Conservation (phyloP, 2,113 vertebrate species). For the Muntiacus reevesi region DNA sequence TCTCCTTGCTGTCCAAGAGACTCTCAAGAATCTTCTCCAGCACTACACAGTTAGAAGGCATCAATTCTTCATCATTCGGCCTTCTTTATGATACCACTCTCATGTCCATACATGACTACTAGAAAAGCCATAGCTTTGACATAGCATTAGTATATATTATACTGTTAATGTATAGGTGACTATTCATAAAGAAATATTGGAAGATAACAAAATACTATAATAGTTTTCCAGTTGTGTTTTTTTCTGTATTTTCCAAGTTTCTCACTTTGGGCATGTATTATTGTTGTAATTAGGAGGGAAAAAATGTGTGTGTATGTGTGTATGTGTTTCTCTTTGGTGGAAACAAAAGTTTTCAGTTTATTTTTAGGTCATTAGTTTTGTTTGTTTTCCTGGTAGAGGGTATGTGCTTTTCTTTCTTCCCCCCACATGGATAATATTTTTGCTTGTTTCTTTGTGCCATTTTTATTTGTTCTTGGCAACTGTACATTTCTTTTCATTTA, state of each 20-base stretch:
- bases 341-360: conserved; percentile 7
- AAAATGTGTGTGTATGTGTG: not conserved
- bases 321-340: not conserved
- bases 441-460: not conserved
- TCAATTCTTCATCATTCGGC: not conserved
- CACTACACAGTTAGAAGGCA: not conserved
- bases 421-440: not conserved
- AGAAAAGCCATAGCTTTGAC: not conserved
- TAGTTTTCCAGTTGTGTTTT: not conserved
- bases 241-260: not conserved
- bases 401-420: not conserved
- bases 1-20: not conserved
- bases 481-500: not conserved
- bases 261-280: not conserved
- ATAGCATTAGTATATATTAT: not conserved
- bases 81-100: not conserved
- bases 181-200: not conserved
- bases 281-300: not conserved
- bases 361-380: not conserved
- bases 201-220: not conserved
- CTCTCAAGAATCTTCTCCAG: not conserved
- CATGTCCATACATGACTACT: not conserved
- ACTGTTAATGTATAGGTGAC: not conserved
- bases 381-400: not conserved
- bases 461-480: not conserved